Percentiles rank a stretch among this genome's conserved stretches.
These are phyloP conservation scores for Chunga burmeisteri DNA, from an alignment of 2,113 vertebrate genomes.

Conservation along the genomic window DNA sequence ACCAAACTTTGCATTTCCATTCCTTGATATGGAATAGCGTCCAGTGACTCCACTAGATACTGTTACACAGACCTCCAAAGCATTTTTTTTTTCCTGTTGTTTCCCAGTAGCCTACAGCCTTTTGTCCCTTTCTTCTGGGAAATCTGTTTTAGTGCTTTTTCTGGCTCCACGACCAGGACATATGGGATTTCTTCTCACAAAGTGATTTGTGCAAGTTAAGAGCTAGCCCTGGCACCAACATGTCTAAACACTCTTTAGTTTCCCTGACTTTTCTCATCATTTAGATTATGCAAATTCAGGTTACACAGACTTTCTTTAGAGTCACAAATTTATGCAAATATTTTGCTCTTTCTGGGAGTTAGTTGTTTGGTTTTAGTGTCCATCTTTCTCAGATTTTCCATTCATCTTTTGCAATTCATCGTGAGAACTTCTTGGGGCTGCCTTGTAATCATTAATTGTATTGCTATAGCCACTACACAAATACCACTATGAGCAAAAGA, in stretches of 20 bases:
- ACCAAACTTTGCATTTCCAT: not conserved
- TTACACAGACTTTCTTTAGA: slow-evolving; percentile 37
- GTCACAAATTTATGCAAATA: slow-evolving; percentile 49
- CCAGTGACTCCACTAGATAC: not conserved
- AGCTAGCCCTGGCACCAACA: slow-evolving; percentile 53
- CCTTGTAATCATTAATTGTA: not conserved
- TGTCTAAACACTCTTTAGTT: slow-evolving; percentile 56
- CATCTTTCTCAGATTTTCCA: slow-evolving; percentile 30
- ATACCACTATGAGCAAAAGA: not conserved
- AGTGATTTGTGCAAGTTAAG: slow-evolving; percentile 53
- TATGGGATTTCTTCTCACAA: slow-evolving; percentile 44
- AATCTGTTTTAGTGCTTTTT: slow-evolving; percentile 22
- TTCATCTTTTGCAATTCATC: not conserved
- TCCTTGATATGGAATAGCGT: not conserved
- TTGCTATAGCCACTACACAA: not conserved
- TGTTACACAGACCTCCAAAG: not conserved
- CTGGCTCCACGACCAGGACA: not conserved
- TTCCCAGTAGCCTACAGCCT: not conserved
- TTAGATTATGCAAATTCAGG: slow-evolving; percentile 63
- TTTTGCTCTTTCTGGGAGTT: slow-evolving; percentile 28
- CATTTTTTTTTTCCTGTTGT: not conserved
- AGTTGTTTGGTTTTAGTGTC: slow-evolving; percentile 7
- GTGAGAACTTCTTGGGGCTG: slow-evolving; percentile 15
- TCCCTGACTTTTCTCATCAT: slow-evolving; percentile 57
- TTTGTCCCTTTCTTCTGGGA: slow-evolving; percentile 45